phyloP scores from a whole-genome alignment of 2,113 vertebrate species.

The Pelusios castaneus region DNA sequence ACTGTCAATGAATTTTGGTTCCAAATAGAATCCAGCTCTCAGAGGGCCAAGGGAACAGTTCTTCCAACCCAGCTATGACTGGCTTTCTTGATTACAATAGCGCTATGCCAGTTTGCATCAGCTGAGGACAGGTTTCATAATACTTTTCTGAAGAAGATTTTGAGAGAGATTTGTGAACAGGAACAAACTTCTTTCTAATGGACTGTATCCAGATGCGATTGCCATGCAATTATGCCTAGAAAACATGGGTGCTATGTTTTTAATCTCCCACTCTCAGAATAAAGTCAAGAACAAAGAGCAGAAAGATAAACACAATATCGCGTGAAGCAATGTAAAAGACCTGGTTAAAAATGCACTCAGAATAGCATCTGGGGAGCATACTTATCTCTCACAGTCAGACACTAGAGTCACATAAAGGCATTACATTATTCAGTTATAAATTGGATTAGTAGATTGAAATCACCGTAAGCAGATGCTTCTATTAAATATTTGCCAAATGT shows the following conservation, averaged over 20 bases:
- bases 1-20: background rate
- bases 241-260: rapidly evolving
- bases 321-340: slow-evolving; percentile 16
- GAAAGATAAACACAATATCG: background rate
- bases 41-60: background rate
- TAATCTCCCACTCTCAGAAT: background rate
- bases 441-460: slow-evolving; percentile 29
- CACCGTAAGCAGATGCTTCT: background rate
- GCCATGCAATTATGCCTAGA: background rate
- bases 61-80: background rate
- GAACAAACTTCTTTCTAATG: background rate
- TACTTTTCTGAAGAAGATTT: rapidly evolving
- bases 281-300: slow-evolving; percentile 8
- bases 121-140: background rate
- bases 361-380: rapidly evolving
- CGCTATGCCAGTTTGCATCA: background rate
- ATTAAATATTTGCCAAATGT: slow-evolving; percentile 12
- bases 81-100: background rate
- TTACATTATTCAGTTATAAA: background rate
- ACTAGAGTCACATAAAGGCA: background rate
- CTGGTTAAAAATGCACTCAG: background rate
- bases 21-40: background rate
- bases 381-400: background rate
- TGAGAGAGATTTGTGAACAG: background rate
- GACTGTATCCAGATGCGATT: background rate